phyloP scores from a whole-genome alignment of 92 coral and sea anemone species.

The Porites rus region DNA sequence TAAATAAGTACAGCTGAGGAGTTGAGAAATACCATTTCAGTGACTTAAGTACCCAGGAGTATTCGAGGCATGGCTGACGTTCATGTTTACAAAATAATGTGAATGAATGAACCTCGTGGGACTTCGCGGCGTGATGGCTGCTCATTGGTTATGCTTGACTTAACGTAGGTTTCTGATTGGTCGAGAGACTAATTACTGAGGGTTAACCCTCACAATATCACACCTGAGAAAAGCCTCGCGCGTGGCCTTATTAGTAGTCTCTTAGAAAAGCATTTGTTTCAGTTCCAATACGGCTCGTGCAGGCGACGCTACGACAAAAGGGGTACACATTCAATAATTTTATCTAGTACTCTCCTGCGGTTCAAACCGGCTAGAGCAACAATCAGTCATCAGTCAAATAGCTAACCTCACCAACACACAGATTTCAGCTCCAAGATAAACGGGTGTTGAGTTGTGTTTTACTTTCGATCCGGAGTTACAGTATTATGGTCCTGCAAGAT shows the following conservation, averaged over 20 bases:
- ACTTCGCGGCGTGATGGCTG: conserved; percentile 53
- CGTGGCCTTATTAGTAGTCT: conserved; percentile 89
- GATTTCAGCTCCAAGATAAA: conserved; percentile 25
- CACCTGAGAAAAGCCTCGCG: conserved; percentile 92
- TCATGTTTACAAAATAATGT: conserved; percentile 21
- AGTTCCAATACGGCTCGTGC: conserved; percentile 75
- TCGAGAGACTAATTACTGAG: conserved; percentile 61
- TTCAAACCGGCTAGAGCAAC: neutral
- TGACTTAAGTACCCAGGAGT: neutral
- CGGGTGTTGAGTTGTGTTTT: conserved; percentile 26
- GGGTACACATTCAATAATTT: conserved; percentile 30
- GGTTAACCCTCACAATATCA: conserved; percentile 82
- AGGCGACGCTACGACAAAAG: conserved; percentile 59
- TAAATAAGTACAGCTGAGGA: neutral
- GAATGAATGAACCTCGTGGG: conserved; percentile 73
- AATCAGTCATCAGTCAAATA: conserved; percentile 13
- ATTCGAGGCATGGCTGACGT: conserved; percentile 20
- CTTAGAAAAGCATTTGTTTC: conserved; percentile 86
- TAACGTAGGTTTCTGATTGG: conserved; percentile 83
- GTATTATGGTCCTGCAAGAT: conserved; percentile 84
- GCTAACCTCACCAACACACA: conserved; percentile 24
- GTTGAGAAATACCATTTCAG: neutral
- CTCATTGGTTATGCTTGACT: conserved; percentile 81
- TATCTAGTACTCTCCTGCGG: conserved; percentile 18
- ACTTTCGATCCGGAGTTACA: conserved; percentile 29